Base-by-base conservation (phyloP, 2,113 vertebrate genomes). In the Tamias sibiricus region DNA sequence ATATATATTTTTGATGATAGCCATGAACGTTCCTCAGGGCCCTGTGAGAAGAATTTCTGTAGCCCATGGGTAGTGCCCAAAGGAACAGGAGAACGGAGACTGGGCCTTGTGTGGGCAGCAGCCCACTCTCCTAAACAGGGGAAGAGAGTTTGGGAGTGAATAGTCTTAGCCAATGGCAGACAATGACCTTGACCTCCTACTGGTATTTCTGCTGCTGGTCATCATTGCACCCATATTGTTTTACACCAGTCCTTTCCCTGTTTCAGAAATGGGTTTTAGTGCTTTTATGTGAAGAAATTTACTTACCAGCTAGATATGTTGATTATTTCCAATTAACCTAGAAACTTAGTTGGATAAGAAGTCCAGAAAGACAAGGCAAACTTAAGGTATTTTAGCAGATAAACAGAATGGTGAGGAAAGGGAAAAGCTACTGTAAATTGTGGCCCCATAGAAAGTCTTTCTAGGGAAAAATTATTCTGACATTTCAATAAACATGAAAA, bases 401-500 rank as follows among this genome's bases (percentile, higher is more conserved):
- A 81, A 76, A 49, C n/a, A 72, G 49, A n/a, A 42, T 3, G 22
- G 4, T 35, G 32, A 74, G 44, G 20, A 49, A 85, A 83, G 30
- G 11, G 3, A 30, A 30, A 6, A 71, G 40, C 4, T 17, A 8
- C 32, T 40, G 0, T 47, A 6, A 69, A 86, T 22, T 5, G 1
- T 57, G 75, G 28, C 3, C 28, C 16, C 20, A 13, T 0, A 8
- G 13, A 54, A 1, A 4, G 4, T 6, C 47, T 79, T 77, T 62
- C 74, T 8, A 10, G 47, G 37, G 17, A 40, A 40, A 9, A 93
- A 66, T 68, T 47, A 37, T 82, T 44, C n/a, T 68, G 71, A 84
- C 22, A 68, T 95, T 94, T 49, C n/a, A 92, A 35, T 52, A 76
- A 95, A 79, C 14, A 35, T 37, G 7, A 14, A 76, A 92, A 87